Conservation (phyloP, 2,797 vertebrate genomes). For the Cirrhinus molitorella region DNA sequence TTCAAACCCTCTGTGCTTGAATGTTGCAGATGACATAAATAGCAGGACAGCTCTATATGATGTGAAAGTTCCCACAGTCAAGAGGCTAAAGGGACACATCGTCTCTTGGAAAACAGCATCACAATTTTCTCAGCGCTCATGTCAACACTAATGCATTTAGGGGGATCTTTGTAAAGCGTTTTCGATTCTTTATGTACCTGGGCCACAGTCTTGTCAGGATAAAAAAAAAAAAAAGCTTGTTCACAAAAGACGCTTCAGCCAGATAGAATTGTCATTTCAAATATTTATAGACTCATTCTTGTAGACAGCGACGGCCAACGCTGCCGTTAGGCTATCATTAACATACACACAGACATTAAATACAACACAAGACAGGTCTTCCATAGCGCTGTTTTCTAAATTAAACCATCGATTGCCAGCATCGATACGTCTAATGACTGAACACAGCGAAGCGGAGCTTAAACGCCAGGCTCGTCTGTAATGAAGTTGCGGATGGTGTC, state of each 20-base stretch:
- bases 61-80: slow-evolving; percentile 7
- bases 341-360: background rate
- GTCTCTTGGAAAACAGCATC: slow-evolving; percentile 1
- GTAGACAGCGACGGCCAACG: background rate
- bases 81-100: background rate
- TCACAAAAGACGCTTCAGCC: background rate
- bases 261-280: slow-evolving; percentile 16
- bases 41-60: slow-evolving; percentile 7
- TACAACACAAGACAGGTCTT: background rate
- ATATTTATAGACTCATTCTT: slow-evolving; percentile 37
- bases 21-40: background rate
- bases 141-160: background rate
- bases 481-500: slow-evolving; percentile 8
- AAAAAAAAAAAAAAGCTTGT: background rate
- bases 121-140: background rate
- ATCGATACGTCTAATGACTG: slow-evolving; percentile 36
- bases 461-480: background rate
- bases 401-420: slow-evolving; percentile 32
- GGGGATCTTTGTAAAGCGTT: background rate
- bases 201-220: background rate
- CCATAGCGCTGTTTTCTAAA: slow-evolving; percentile 25
- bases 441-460: background rate
- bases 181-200: background rate
- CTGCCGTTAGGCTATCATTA: background rate
- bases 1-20: background rate